These are phyloP conservation scores for Calephelis nemesis DNA, from an alignment of 1,140 invertebrate species.

Conservation along the genomic window DNA sequence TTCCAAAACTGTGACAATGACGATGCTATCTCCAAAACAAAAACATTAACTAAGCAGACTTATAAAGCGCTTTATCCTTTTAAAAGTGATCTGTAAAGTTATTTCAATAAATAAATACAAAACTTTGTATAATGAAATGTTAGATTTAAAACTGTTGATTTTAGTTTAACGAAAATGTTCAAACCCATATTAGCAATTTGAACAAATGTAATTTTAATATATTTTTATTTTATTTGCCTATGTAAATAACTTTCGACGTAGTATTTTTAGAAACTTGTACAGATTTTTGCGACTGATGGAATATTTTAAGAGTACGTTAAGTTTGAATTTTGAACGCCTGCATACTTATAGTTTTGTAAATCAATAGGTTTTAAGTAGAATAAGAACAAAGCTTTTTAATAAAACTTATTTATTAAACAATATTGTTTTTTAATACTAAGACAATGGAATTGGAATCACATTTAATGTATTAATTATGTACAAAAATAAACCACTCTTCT, in stretches of 20 bases:
- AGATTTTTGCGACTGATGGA: conserved; percentile 17
- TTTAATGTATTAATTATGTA: not conserved
- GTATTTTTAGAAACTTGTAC: conserved; percentile 19
- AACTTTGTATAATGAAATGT: too few relatives aligned
- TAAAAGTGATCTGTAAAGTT: too few relatives aligned
- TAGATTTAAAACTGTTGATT: too few relatives aligned
- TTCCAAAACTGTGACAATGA: too few relatives aligned
- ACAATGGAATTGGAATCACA: not conserved
- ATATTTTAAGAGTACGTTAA: conserved; percentile 13
- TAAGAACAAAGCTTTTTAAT: conserved; percentile 56
- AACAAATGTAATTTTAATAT: conserved; percentile 1
- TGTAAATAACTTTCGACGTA: conserved; percentile 2
- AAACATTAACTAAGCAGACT: too few relatives aligned
- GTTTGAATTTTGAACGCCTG: conserved; percentile 10
- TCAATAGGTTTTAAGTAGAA: conserved; percentile 41
- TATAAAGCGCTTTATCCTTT: too few relatives aligned
- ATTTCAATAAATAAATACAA: too few relatives aligned
- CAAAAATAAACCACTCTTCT: conserved; percentile 3
- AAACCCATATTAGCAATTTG: not conserved
- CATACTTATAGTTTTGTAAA: conserved; percentile 38
- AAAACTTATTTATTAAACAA: conserved; percentile 66
- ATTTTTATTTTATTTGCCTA: not conserved
- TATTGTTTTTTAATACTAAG: conserved; percentile 24
- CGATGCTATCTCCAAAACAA: too few relatives aligned
- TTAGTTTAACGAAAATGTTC: not conserved